These are phyloP conservation scores for Chlamydotis undulata DNA, from an alignment of 2,113 vertebrate species.

Conservation along the genomic window DNA sequence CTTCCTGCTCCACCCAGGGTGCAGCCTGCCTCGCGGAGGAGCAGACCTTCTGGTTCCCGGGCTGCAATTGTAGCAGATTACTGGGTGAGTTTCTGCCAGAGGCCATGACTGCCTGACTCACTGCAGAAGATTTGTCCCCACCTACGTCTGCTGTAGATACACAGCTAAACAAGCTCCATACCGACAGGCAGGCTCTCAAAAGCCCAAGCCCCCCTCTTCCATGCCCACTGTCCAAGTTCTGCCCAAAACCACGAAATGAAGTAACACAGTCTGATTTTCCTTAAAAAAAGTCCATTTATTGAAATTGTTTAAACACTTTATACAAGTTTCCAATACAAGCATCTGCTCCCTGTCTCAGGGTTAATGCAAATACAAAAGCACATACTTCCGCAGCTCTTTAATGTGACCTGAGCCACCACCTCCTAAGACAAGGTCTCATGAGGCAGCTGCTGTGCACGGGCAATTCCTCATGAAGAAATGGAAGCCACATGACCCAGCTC, in stretches of 20 bases:
- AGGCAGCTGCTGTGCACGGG: background rate
- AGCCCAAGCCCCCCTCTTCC: background rate
- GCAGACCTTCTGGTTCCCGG: conserved; percentile 42
- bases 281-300: conserved; percentile 77
- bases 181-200: background rate
- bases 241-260: background rate
- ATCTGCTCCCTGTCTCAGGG: conserved; percentile 44
- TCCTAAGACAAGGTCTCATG: background rate
- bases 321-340: conserved; percentile 72
- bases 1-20: conserved; percentile 59
- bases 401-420: background rate
- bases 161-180: background rate
- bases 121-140: conserved; percentile 43
- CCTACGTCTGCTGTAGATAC: conserved; percentile 39
- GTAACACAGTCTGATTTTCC: background rate
- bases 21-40: background rate
- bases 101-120: conserved; percentile 59
- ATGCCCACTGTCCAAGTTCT: background rate
- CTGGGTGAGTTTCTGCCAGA: conserved; percentile 51
- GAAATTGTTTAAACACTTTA: conserved; percentile 76
- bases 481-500: background rate
- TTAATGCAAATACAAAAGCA: conserved; percentile 63
- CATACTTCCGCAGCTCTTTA: conserved; percentile 1
- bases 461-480: background rate
- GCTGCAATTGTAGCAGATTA: conserved; percentile 29